Evolutionary conservation across 2,113 vertebrate species (phyloP).

Genomic region (Tragelaphus buxtoni): DNA sequence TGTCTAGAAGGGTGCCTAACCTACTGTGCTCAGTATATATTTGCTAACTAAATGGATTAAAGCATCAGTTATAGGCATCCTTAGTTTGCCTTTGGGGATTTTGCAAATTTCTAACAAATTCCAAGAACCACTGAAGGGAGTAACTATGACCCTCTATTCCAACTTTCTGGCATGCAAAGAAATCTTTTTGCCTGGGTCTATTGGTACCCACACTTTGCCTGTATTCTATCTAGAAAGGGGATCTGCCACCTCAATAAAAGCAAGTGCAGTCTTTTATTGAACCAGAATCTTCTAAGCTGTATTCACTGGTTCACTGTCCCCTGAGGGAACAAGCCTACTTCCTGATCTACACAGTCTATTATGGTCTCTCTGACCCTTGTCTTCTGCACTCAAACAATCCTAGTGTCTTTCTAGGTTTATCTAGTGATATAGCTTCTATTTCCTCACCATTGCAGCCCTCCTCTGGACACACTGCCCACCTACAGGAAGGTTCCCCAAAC

Average conservation of each 20-base stretch:
- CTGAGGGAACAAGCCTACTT: background rate
- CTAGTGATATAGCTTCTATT: background rate
- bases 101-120: background rate
- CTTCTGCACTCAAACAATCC: background rate
- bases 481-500: background rate
- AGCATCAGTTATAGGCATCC: background rate
- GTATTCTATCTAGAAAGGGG: background rate
- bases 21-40: background rate
- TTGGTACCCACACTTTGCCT: background rate
- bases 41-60: background rate
- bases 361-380: background rate
- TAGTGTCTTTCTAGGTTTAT: background rate
- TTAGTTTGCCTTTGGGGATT: background rate
- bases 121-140: background rate
- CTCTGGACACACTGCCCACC: background rate
- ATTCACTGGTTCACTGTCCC: background rate
- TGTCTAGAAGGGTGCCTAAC: background rate
- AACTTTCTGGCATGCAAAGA: background rate
- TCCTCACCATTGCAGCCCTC: slow-evolving; percentile 45
- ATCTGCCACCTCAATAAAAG: background rate
- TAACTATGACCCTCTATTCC: background rate
- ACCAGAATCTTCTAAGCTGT: background rate
- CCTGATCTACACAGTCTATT: background rate
- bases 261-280: background rate
- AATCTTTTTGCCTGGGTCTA: background rate